Conservation (phyloP, 2,113 vertebrate genomes). For the Pelobates fuscus region DNA sequence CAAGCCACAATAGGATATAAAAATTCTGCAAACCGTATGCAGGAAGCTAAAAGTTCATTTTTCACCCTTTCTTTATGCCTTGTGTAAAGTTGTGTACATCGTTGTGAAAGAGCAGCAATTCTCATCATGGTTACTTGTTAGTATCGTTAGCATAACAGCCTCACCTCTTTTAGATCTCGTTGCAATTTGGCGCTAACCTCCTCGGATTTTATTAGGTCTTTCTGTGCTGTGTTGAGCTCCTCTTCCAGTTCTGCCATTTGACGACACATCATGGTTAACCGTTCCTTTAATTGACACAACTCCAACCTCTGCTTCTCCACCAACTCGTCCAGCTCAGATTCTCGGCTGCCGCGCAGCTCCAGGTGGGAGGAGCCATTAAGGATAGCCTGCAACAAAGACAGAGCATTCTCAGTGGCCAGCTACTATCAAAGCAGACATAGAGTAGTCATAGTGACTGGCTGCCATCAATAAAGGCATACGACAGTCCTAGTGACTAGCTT, state of each 20-base stretch:
- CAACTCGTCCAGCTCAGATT: constrained; percentile 76
- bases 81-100: no score
- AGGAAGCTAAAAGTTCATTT: no score
- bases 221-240: constrained; percentile 82
- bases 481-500: no score
- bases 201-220: constrained; percentile 85
- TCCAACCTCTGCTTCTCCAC: constrained; percentile 82
- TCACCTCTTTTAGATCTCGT: constrained; percentile 88
- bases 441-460: no score
- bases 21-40: no score
- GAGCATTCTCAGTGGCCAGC: no score
- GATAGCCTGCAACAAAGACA: constrained; percentile 67
- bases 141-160: background rate
- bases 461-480: no score
- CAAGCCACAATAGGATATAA: no score
- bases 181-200: constrained; percentile 87
- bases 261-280: constrained; percentile 85
- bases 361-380: constrained; percentile 79
- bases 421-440: no score
- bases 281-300: constrained; percentile 85
- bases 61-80: no score
- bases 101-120: no score
- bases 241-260: constrained; percentile 91
- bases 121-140: no score
- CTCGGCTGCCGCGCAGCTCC: constrained; percentile 65